phyloP scores from a whole-genome alignment of 2,888 invertebrate genomes.

The Paralinhomoeus sp. region DNA sequence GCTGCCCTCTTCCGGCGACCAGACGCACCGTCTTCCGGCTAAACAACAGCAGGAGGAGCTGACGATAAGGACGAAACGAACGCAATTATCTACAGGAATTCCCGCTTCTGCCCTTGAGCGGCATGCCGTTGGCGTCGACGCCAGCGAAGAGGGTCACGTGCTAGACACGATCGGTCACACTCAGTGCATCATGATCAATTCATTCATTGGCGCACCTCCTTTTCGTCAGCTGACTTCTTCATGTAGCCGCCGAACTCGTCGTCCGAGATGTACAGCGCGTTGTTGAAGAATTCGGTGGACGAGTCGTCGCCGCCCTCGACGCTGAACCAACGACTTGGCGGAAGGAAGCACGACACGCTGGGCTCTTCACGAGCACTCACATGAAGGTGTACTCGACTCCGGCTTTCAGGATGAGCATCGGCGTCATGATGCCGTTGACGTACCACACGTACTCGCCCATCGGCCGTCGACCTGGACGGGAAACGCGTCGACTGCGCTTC shows the following conservation, averaged over 20 bases:
- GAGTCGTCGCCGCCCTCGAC: conserved; percentile 65
- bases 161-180: conserved; percentile 4
- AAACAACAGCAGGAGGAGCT: conserved; percentile 5
- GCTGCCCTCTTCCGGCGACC: conserved; percentile 44
- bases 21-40: conserved; percentile 56
- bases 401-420: conserved; percentile 61
- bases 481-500: no score
- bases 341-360: no score
- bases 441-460: conserved; percentile 55
- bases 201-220: conserved; percentile 8
- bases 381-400: conserved; percentile 61
- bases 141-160: conserved; percentile 26
- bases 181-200: no score
- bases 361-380: conserved; percentile 9
- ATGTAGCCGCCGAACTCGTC: conserved; percentile 62
- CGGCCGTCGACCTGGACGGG: conserved; percentile 15
- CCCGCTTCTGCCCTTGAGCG: conserved; percentile 35
- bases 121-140: conserved; percentile 52
- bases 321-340: conserved; percentile 14
- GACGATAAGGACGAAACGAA: no score
- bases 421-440: conserved; percentile 64
- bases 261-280: conserved; percentile 66
- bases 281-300: conserved; percentile 53
- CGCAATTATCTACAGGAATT: not conserved
- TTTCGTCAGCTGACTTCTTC: conserved; percentile 44